Evolutionary conservation across 37 sponge, comb jelly and placozoan species (phyloP), one percentile per base, ranked within the genome.

Genomic region (Ephydatia muelleri): DNA sequence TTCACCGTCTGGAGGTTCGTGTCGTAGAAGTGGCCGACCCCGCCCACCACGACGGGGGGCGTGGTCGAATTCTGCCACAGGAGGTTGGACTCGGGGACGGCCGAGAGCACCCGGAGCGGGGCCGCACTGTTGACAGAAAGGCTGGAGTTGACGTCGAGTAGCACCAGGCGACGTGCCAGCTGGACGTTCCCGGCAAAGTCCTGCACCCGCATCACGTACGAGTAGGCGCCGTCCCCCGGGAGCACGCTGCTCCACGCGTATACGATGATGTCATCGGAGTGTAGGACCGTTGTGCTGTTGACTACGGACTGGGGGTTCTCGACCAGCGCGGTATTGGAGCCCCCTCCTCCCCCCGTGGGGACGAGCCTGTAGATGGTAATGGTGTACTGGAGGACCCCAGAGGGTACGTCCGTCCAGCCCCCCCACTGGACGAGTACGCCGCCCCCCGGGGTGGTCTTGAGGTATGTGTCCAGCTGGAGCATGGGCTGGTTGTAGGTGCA

Each of bases 1-100:
- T 88, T 80, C 34, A 36, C 57, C 28, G 38, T 39, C 12, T 70
- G 84, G 3, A 95, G 82, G 34, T 84, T 72, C 0, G 95, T 83
- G 84, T 91, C 89, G 80, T 85, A 95, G 85, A 95, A 95, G 70
- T 95, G 95, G 0, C 95, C 87, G 11, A 39, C 25, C 29, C 95
- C 92, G 76, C 68, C 49, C 3, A 95, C 73, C 0, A 68, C 31
- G 3, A 91, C 43, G 64, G 87, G 84, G 2, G 11, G 19, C 3
- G 28, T 36, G 11, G 87, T 87, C 67, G 83, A 80, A 43, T 89
- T 95, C 34, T 88, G 85, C 95, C 95, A 95, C 25, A 73, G 29
- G 80, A 38, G 71, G 13, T 71, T 69, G 19, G 85, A 84, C 38
- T 79, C 47, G 31, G 88, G 66, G 33, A 87, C 88, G 38, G 90